Percentiles rank a stretch among this genome's conserved stretches.
Conservation (phyloP, 2,113 vertebrate genomes). For the Phyllostomus discolor region DNA sequence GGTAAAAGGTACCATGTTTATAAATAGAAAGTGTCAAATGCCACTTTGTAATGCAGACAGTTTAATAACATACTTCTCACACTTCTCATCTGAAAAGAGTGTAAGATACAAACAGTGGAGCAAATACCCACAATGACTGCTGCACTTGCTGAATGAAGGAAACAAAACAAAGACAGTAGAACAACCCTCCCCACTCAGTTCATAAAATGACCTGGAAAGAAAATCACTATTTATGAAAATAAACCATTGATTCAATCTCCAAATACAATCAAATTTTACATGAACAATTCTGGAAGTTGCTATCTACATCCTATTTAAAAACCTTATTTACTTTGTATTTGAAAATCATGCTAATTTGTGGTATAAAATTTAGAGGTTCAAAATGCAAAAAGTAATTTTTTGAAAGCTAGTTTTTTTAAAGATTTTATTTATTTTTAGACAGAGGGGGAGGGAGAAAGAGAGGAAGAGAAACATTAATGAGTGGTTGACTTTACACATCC, state of each 20-base stretch:
- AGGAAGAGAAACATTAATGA: too few relatives aligned
- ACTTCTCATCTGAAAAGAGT: constrained; percentile 44
- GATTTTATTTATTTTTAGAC: too few relatives aligned
- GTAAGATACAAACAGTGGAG: constrained; percentile 28
- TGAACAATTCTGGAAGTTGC: constrained; percentile 12
- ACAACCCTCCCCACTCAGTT: not conserved
- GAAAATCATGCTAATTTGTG: constrained; percentile 41
- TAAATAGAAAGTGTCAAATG: constrained; percentile 54
- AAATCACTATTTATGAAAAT: constrained; percentile 58
- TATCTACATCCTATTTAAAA: constrained; percentile 33
- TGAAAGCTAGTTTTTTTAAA: too few relatives aligned
- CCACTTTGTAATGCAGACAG: constrained; percentile 12
- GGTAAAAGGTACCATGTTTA: constrained; percentile 38
- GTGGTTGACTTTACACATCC: too few relatives aligned
- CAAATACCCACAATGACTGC: not conserved
- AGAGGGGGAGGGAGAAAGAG: too few relatives aligned
- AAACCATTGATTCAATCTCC: constrained; percentile 45
- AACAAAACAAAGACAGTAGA: constrained; percentile 9
- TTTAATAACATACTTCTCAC: constrained; percentile 45
- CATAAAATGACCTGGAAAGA: constrained; percentile 36
- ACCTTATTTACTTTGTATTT: constrained; percentile 22
- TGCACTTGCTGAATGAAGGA: constrained; percentile 8
- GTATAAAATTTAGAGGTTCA: not conserved
- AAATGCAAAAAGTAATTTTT: not conserved
- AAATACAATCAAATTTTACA: constrained; percentile 40